Evolutionary conservation across 2,113 vertebrate species (phyloP).

Genomic region (Scopus umbretta): DNA sequence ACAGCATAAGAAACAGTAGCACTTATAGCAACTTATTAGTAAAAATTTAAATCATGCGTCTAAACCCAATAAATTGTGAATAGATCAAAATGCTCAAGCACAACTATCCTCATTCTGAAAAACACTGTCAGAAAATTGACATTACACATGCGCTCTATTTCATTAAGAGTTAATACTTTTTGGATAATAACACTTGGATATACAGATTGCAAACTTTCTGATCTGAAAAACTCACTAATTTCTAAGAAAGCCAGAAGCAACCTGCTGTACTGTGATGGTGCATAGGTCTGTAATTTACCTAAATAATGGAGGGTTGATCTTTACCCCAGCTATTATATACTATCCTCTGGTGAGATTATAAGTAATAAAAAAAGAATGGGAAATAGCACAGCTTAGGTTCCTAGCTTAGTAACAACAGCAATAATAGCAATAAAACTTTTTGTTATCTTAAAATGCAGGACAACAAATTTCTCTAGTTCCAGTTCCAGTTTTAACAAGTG

Average conservation of each 20-base stretch:
- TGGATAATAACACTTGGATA: constrained; percentile 25
- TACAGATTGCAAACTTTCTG: constrained; percentile 55
- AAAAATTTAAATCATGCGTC: constrained; percentile 2
- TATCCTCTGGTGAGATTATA: neutral
- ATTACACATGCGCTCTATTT: neutral
- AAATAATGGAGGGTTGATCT: neutral
- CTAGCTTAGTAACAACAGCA: neutral
- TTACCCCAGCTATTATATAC: neutral
- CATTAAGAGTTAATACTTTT: constrained; percentile 25
- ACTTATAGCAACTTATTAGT: neutral
- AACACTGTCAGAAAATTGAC: constrained; percentile 40
- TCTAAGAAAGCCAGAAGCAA: constrained; percentile 52
- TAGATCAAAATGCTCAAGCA: constrained; percentile 40
- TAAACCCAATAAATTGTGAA: constrained; percentile 45
- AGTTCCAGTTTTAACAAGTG: neutral
- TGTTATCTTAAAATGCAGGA: neutral
- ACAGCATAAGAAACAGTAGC: neutral
- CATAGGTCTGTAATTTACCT: neutral
- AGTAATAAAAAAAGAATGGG: neutral
- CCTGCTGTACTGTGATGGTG: constrained; percentile 7
- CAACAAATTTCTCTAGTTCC: neutral
- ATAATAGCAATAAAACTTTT: neutral
- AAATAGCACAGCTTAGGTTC: neutral
- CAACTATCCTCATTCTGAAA: constrained; percentile 20
- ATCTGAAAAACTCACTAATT: constrained; percentile 56